A percentile compares a stretch with the other conserved stretches of the same genome.
These are phyloP conservation scores for Ariopsis seemanni DNA, from an alignment of 2,113 vertebrate species.

Conservation along the genomic window DNA sequence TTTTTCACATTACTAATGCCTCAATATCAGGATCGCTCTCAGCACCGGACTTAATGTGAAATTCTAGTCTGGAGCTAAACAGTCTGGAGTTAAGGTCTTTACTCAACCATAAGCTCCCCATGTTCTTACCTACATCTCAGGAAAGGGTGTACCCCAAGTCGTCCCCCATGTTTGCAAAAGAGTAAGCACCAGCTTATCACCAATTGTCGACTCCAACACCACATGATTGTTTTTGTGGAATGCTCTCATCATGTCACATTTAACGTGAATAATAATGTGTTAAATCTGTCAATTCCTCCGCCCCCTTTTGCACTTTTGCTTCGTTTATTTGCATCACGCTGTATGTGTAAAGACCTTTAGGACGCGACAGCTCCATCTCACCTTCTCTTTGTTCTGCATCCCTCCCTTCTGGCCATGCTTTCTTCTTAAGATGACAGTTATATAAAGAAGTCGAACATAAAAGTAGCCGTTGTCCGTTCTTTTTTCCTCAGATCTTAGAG, in stretches of 20 bases:
- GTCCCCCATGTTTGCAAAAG: too few species aligned
- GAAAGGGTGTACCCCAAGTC: too few species aligned
- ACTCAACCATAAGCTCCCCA: too few species aligned
- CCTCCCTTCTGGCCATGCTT: slow-evolving; percentile 9
- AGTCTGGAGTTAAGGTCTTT: not conserved
- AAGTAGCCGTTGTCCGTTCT: not conserved
- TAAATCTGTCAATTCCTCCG: too few species aligned
- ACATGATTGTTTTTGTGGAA: too few species aligned
- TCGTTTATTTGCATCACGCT: too few species aligned
- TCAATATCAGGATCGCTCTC: slow-evolving; percentile 17
- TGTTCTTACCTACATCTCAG: too few species aligned
- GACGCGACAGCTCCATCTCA: not conserved
- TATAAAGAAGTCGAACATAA: not conserved
- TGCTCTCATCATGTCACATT: too few species aligned
- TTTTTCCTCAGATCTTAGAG: not conserved
- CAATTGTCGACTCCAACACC: too few species aligned
- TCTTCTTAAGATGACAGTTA: not conserved
- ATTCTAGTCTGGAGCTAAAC: slow-evolving; percentile 28
- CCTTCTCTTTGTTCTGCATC: not conserved
- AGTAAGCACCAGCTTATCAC: too few species aligned
- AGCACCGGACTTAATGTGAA: slow-evolving; percentile 36
- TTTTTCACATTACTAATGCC: slow-evolving; percentile 59
- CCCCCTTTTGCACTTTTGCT: too few species aligned
- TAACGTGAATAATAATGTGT: too few species aligned
- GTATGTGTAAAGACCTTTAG: not conserved